Base-by-base conservation (phyloP, 2,797 vertebrate species). In the Amblyopsis hoosieri region DNA sequence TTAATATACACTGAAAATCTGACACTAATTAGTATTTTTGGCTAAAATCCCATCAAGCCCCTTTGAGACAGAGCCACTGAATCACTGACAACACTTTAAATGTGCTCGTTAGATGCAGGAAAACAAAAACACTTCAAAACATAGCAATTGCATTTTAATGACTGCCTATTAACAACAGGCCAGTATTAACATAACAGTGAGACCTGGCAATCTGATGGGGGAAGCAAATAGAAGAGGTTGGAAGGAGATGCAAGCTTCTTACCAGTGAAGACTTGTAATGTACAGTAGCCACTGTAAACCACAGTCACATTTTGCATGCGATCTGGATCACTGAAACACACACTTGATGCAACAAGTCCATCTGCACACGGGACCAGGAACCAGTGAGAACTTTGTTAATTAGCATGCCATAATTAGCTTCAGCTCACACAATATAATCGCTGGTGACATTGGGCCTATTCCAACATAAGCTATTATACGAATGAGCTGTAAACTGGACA, bases 11-110 rank as follows among this genome's bases (percentile, higher is more conserved):
- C 75, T 84, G 80, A 76, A 85, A 86, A 89, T 81, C 84, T 85
- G 82, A 86, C 78, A 80, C 82, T 90, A 91, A 91, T 90, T 88
- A 87, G 79, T 81, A 64, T 84, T 85, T 88, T 80, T 82, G 79
- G 75, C 84, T 72, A 72, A 81, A 83, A 77, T 54, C 45, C 66
- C 75, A 73, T 69, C 53, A 64, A 71, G 75, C 76, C 81, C 84
- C 78, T 45, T 63, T 50, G 87, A 83, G 81, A 84, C 77, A 71
- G 64, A 47, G 19, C 58, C 67, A 66, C 54, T 74, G 59, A 81
- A 70, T 81, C 72, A 67, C 58, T 62, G 76, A 76, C 78, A 79
- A 72, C 67, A 72, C 85, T 89, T 88, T 81, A 80, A 86, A 85
- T 84, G 79, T 67, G 65, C 84, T 83, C n/a, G 59, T 84, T 87